Evolutionary conservation across 2,888 invertebrate species (phyloP).

Genomic region (Rhagophthalmus giganteus): DNA sequence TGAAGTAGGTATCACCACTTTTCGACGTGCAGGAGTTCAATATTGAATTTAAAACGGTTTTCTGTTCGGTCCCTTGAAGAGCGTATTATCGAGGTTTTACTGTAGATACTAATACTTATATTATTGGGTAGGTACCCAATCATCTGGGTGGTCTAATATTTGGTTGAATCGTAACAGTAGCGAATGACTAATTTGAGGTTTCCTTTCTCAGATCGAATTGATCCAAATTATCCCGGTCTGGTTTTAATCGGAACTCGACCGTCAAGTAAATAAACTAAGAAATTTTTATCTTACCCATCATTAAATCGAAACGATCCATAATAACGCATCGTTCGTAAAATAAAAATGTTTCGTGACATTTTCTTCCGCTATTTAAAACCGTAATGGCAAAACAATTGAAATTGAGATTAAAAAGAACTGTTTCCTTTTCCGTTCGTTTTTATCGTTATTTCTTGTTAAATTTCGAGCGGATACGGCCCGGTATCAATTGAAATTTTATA

Average conservation of each 20-base stretch:
- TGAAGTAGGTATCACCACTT: no score
- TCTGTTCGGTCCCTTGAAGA: no score
- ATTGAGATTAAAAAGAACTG: neutral
- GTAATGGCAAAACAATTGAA: neutral
- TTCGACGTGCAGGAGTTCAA: no score
- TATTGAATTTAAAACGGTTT: no score
- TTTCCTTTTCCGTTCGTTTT: neutral
- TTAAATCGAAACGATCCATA: neutral
- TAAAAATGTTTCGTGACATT: neutral
- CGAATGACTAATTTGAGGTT: slow-evolving; percentile 34
- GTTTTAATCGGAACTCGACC: slow-evolving; percentile 1
- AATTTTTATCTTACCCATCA: no score
- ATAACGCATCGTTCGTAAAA: neutral
- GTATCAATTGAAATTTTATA: neutral
- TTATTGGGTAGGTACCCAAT: no score
- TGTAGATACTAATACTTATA: no score
- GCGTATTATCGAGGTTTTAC: no score
- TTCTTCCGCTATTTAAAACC: neutral
- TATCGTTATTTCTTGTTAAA: neutral
- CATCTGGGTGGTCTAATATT: slow-evolving; percentile 27
- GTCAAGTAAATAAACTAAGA: no score
- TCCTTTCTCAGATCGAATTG: slow-evolving; percentile 27
- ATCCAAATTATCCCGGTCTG: slow-evolving; percentile 14
- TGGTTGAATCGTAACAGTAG: slow-evolving; percentile 33
- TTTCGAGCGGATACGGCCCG: neutral